These are phyloP conservation scores for Chloroceryle inda DNA, from an alignment of 2,797 vertebrate species.

Conservation along the genomic window DNA sequence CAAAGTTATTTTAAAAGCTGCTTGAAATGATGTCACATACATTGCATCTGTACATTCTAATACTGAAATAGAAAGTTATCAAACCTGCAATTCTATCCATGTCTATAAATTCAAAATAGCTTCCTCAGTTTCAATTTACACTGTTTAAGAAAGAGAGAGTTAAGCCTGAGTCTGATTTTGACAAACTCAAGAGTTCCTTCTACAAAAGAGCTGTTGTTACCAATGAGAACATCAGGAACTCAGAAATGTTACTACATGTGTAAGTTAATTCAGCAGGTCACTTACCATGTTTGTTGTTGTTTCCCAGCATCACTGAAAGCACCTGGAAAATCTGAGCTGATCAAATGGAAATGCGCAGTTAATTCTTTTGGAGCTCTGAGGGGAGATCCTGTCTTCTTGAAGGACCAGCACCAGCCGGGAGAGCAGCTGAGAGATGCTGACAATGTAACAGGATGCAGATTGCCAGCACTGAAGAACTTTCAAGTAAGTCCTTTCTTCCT, in stretches of 20 bases:
- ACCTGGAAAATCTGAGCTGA: background rate
- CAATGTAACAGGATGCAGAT: background rate
- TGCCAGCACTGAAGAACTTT: accelerated
- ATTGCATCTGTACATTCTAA: background rate
- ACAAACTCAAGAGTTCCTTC: background rate
- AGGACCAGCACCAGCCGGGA: background rate
- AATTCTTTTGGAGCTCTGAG: background rate
- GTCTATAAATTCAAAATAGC: background rate
- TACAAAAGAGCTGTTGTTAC: background rate
- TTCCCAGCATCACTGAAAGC: background rate
- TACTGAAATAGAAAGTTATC: background rate
- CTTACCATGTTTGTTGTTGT: background rate
- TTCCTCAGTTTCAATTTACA: background rate
- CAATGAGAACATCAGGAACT: background rate
- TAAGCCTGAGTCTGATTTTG: background rate
- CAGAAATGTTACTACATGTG: background rate
- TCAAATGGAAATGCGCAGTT: background rate
- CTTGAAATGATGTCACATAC: background rate
- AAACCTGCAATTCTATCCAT: background rate
- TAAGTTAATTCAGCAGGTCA: background rate
- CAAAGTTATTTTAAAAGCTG: background rate
- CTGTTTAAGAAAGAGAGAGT: background rate
- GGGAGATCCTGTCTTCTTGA: background rate
- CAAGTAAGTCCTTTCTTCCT: background rate
- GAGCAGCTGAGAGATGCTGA: background rate